Base-by-base conservation (phyloP, 2,113 vertebrate species). In the Prolemur simus region DNA sequence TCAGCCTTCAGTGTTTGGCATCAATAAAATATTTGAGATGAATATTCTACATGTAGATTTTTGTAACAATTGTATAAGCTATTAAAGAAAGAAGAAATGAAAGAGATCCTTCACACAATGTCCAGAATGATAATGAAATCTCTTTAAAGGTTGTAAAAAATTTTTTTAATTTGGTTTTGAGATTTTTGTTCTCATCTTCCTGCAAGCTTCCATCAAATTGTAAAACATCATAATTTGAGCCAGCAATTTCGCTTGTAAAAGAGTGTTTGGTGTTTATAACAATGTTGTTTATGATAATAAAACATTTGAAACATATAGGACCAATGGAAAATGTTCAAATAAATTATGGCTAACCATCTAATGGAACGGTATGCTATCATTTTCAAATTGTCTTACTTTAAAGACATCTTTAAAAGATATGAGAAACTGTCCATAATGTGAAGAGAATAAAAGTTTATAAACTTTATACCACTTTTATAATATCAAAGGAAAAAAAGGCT, bases 381-480 rank as follows among this genome's bases (percentile, higher is more conserved):
- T 94, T 56, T 56, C 71, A 96, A 95, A 66, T 83, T 52, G 74
- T 74, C n/a, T 90, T 60, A 66, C 1, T 8, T 91, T 93, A 96
- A 63, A 63, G 60, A 63, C 60, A 63, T 63, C 27, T 27, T 63
- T 63, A 63, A 74, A 91, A 80, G 29, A 90, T 56, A 69, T 78
- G n/a, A 52, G 60, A 54, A 74, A 54, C 8, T 83, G 42, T 87
- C 29, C 23, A 49, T 91, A 74, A 94, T 73, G 58, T 34, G 13
- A 91, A 89, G 29, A 87, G n/a, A 90, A 76, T 91, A 86, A 54
- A 82, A 58, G 2, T 91, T 92, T 85, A 90, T 0, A 63, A 64
- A 29, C 32, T 74, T 52, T 37, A 71, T 39, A 54, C 5, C 63
- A 71, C 15, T 73, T 93, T 71, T 74, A 18, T 64, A 54, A 82